Evolutionary conservation across 2,113 vertebrate species (phyloP).

Genomic region (Pithys albifrons): DNA sequence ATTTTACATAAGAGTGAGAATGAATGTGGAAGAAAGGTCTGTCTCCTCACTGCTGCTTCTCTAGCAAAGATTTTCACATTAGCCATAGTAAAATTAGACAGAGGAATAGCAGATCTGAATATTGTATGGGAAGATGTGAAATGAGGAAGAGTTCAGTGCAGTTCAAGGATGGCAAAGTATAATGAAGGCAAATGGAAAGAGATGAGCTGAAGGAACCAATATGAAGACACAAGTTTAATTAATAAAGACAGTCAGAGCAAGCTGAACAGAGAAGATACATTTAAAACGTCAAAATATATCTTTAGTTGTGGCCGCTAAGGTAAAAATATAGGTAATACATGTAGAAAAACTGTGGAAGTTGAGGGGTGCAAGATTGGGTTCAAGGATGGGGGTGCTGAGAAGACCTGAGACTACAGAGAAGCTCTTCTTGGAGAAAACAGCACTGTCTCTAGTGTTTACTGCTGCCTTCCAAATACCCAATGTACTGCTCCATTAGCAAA

Average conservation of each 20-base stretch:
- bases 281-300: conserved; percentile 25
- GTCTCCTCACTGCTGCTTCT: background rate
- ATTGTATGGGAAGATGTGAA: background rate
- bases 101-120: conserved; percentile 11
- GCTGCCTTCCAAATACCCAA: background rate
- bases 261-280: background rate
- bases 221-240: conserved; percentile 28
- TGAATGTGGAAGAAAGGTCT: background rate
- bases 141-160: conserved; percentile 1
- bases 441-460: background rate
- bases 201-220: background rate
- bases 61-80: background rate
- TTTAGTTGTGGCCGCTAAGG: background rate
- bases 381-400: background rate
- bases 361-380: background rate
- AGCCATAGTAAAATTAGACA: conserved; percentile 17
- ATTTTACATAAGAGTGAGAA: background rate
- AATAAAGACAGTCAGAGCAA: conserved; percentile 23
- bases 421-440: background rate
- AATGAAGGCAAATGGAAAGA: conserved; percentile 31
- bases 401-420: background rate
- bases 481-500: background rate
- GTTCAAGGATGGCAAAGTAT: conserved; percentile 19
- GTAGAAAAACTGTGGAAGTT: background rate
- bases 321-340: background rate